A percentile compares a stretch with the other conserved stretches of the same genome.
These are phyloP conservation scores for Blennius ocellaris DNA, from an alignment of 2,113 vertebrate species.

Conservation along the genomic window DNA sequence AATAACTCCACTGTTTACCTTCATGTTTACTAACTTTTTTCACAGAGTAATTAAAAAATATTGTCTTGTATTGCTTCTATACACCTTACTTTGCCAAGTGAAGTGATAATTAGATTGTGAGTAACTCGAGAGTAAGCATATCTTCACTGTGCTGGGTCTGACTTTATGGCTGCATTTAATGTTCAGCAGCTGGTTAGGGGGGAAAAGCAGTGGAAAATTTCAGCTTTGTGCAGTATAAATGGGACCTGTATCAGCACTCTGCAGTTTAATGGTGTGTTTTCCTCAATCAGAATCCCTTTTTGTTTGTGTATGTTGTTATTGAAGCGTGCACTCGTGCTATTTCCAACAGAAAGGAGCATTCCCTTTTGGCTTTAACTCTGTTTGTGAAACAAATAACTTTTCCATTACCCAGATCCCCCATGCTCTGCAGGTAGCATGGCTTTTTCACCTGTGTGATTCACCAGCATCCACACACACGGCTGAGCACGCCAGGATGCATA, in stretches of 20 bases:
- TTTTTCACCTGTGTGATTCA: slow-evolving; percentile 47
- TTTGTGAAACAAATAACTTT: slow-evolving; percentile 62
- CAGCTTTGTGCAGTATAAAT: slow-evolving; percentile 8
- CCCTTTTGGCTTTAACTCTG: slow-evolving; percentile 45
- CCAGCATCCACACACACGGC: slow-evolving; percentile 10
- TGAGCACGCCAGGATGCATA: slow-evolving; percentile 23
- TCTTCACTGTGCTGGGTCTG: slow-evolving; percentile 16
- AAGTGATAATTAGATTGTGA: slow-evolving; percentile 31
- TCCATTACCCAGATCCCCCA: slow-evolving; percentile 54
- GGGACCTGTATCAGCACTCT: slow-evolving; percentile 2
- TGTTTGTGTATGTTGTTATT: slow-evolving; percentile 19
- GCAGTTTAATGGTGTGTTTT: slow-evolving; percentile 3
- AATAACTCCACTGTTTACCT: slow-evolving; percentile 20
- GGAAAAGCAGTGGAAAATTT: slow-evolving; percentile 3
- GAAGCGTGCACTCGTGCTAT: slow-evolving; percentile 33
- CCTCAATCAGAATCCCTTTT: slow-evolving; percentile 1
- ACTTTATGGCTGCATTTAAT: slow-evolving; percentile 33
- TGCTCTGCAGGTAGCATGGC: slow-evolving; percentile 50
- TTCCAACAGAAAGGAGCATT: slow-evolving; percentile 52
- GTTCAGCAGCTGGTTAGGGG: slow-evolving; percentile 18
- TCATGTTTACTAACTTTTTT: background rate
- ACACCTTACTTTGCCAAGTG: background rate
- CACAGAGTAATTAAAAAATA: slow-evolving; percentile 5
- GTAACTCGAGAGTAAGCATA: slow-evolving; percentile 24
- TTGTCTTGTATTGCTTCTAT: slow-evolving; percentile 18